Conservation (phyloP, 2,113 vertebrate genomes). For the Macaca fascicularis region T2T-MFA8v1.1 NC_088377.1:37081001-37081500, state of each 20-base stretch:
- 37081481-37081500: slow-evolving; percentile 59
- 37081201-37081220: background rate
- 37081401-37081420: slow-evolving; percentile 72
- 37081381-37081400: slow-evolving; percentile 74
- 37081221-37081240: background rate
- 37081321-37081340: slow-evolving; percentile 64
- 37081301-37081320: slow-evolving; percentile 65
- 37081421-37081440: slow-evolving; percentile 67
- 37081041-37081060: background rate
- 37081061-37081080: background rate
- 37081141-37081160: slow-evolving; percentile 1
- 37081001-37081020: background rate
- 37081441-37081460: slow-evolving; percentile 68
- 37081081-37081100: background rate
- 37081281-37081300: slow-evolving; percentile 63
- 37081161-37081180: background rate
- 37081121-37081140: background rate
- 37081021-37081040: background rate
- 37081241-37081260: slow-evolving; percentile 46
- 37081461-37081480: slow-evolving; percentile 62
- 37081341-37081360: slow-evolving; percentile 67
- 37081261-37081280: slow-evolving; percentile 27
- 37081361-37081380: slow-evolving; percentile 72
- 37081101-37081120: background rate
- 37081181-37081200: slow-evolving; percentile 15